Percentiles rank a stretch among this genome's conserved stretches.
These are phyloP conservation scores for Brachionus asplanchnoidis DNA, from an alignment of 1,140 invertebrate genomes.

Conservation along the genomic window DNA sequence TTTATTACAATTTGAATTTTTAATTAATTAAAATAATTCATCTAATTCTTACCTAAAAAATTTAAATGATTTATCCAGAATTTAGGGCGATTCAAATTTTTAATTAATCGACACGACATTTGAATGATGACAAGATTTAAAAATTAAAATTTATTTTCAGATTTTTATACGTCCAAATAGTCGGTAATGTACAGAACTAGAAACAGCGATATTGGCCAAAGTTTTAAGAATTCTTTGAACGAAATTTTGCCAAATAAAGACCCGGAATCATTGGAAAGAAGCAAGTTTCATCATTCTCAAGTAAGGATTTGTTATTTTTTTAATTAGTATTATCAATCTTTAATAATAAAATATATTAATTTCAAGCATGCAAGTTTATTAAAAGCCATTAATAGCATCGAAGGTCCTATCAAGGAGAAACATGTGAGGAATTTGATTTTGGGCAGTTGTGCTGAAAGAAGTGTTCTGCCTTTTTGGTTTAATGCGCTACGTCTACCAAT, in stretches of 20 bases:
- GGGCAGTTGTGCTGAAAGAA: slow-evolving; percentile 87
- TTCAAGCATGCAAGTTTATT: slow-evolving; percentile 17
- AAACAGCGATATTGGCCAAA: slow-evolving; percentile 19
- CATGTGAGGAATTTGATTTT: slow-evolving; percentile 88
- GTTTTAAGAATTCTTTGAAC: slow-evolving; percentile 24
- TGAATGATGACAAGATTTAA: neutral
- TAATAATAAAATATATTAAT: too few species aligned
- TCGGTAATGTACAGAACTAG: slow-evolving; percentile 23
- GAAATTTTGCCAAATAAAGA: slow-evolving; percentile 20
- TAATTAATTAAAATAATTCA: slow-evolving; percentile 8
- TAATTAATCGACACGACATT: neutral
- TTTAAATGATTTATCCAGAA: neutral
- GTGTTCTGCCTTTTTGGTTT: slow-evolving; percentile 81
- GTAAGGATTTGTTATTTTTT: neutral
- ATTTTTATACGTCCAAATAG: neutral
- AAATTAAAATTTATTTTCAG: neutral
- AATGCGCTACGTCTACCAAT: slow-evolving; percentile 70
- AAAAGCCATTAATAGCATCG: slow-evolving; percentile 56
- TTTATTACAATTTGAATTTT: slow-evolving; percentile 3
- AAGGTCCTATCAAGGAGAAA: slow-evolving; percentile 90
- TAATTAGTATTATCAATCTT: neutral
- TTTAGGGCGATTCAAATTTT: neutral
- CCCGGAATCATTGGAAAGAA: neutral
- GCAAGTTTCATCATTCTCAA: slow-evolving; percentile 33
- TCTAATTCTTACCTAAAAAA: neutral